Conservation (phyloP, 2,113 vertebrate genomes). For the Burhinus bistriatus region DNA sequence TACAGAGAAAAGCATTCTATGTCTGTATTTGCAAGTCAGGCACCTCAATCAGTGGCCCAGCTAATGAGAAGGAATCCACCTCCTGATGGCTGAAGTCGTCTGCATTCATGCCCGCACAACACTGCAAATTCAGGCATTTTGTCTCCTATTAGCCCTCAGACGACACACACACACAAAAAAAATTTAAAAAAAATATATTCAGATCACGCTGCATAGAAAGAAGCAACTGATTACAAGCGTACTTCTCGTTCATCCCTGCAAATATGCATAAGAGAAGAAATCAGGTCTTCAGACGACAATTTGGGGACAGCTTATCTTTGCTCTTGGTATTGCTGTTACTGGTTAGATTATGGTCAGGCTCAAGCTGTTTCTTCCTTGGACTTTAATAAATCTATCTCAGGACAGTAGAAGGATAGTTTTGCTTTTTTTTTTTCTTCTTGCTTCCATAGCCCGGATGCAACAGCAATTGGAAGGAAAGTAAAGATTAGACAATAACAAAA, state of each 20-base stretch:
- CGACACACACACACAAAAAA: not conserved
- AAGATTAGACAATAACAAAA: not conserved
- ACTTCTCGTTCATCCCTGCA: not conserved
- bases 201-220: not conserved
- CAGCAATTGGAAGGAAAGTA: not conserved
- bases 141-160: not conserved
- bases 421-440: not conserved
- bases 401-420: not conserved
- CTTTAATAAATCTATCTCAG: not conserved
- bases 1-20: fast-evolving
- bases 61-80: not conserved
- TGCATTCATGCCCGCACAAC: not conserved
- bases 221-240: not conserved
- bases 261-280: not conserved
- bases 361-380: not conserved
- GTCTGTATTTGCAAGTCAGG: not conserved
- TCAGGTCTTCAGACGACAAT: not conserved
- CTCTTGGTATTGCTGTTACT: not conserved
- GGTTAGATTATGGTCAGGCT: not conserved
- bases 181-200: not conserved
- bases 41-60: not conserved
- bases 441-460: not conserved
- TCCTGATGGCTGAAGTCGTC: not conserved
- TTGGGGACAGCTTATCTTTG: not conserved
- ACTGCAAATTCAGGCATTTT: not conserved